Evolutionary conservation across 2,888 invertebrate genomes (phyloP), one percentile per base, ranked within the genome.

Genomic region (Polydrusus pterygomalis): DNA sequence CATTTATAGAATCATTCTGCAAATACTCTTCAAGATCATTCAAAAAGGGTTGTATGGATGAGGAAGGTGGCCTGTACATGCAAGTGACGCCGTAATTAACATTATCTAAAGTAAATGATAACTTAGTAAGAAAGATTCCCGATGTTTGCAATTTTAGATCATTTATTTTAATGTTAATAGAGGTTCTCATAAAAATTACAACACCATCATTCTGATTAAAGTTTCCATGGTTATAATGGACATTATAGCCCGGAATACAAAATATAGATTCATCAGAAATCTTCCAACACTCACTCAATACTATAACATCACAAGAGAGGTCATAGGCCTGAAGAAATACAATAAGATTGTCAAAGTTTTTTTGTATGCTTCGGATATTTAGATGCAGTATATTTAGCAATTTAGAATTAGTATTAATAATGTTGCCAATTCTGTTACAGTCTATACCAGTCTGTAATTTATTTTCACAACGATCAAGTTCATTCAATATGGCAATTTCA

Each of bases 11-110:
- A 68, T 54, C 51, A 25, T 25, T 25, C 25, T 25, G 25, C 25
- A 25, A 25, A 25, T 25, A 25, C 13, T 54, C 38, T 38, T n/a
- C 13, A 18, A 68, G 25, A 54, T 54, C 51, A 10, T 68, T 51
- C 17, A 68, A 43, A 54, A 68, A 68, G 51, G 30, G 34, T 20
- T 30, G 51, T n/a, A 17, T 54, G 15, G 51, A 25, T 34, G 54
- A 51, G 54, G 68, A 68, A 30, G 68, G 68, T 54, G 51, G 68
- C 51, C 68, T 49, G 38, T 30, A 60, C 15, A 54, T 51, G 25
- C 54, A 68, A 15, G 30, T 68, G n/a, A 68, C 17, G 18, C 68
- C 68, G 34, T 51, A 68, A 25, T 18, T 30, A n/a, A 54, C 68
- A 68, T 30, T 30, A 51, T n/a, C 54, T n/a, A 34, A 20, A 8